phyloP scores from a whole-genome alignment of 2,113 vertebrate species.

The Panurus biarmicus region DNA sequence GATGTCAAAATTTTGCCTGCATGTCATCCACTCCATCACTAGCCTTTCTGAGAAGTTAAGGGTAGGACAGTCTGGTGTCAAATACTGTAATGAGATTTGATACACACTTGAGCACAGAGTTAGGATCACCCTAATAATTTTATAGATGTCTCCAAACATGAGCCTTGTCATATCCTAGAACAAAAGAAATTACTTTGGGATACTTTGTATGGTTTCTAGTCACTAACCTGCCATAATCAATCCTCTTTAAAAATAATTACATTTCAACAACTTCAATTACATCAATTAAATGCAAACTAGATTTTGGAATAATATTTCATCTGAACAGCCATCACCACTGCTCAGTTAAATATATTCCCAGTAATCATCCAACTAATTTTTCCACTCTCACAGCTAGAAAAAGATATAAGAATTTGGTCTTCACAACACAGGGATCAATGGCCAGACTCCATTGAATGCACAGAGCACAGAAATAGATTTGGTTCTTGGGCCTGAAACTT shows the following conservation, averaged over 20 bases:
- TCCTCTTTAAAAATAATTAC: not conserved
- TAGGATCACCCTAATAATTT: not conserved
- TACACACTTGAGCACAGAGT: not conserved
- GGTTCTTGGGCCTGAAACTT: not conserved
- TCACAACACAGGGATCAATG: not conserved
- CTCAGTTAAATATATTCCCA: not conserved
- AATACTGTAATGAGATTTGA: not conserved
- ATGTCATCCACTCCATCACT: not conserved
- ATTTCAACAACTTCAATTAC: not conserved
- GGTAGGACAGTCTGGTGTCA: not conserved
- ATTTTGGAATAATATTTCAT: not conserved
- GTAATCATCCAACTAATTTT: not conserved
- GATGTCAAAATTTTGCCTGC: not conserved
- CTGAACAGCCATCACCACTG: not conserved
- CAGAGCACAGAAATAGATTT: not conserved
- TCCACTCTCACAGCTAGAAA: not conserved
- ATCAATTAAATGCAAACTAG: not conserved
- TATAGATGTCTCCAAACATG: not conserved
- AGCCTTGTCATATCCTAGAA: not conserved
- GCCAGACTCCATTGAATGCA: not conserved
- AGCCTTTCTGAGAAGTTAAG: not conserved
- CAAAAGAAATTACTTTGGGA: not conserved
- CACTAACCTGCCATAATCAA: not conserved
- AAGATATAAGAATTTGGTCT: not conserved
- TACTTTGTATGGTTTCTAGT: not conserved